Base-by-base conservation (phyloP, 2,113 vertebrate species). In the Lasiurus cinereus region DNA sequence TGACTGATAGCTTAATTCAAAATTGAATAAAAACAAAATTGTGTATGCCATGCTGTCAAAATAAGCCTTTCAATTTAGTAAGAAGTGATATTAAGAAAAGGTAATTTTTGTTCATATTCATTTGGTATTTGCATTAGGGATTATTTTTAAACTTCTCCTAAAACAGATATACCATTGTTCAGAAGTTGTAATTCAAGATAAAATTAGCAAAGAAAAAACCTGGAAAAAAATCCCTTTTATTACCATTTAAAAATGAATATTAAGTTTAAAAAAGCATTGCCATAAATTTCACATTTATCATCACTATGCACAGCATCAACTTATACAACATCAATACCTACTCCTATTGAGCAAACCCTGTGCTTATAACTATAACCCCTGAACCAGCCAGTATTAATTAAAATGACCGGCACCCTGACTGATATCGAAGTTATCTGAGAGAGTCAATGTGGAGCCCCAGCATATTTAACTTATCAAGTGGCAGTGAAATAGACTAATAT, bases 11-110 rank as follows among this genome's bases (percentile, higher is more conserved):
- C 48, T 74, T 72, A 91, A 97, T 93, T 97, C 90, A 97, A 97
- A 94, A 93, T 74, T 54, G 76, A 96, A 21, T 46, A 33, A 82
- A 95, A 96, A 94, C 83, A 91, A 93, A 82, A 88, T 33, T 96
- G 96, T 89, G 86, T 64, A 96, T 93, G 96, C 93, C 91, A 91
- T 0, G 62, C 91, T 98, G 94, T 97, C 97, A 97, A 92, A 98
- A 94, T 83, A 83, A 92, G 92, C 59, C 92, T 96, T 96, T 96
- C 87, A 89, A 87, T 91, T 76, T 3, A 39, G 90, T 97, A 98
- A 98, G 94, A 98, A 97, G 88, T 97, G 97, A 95, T 97, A 97
- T 98, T 98, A 98, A 97, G 96, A 96, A 98, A 98, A 98, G 95
- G 94, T 97, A 96, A 98, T 67, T 31, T 77, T 33, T 94, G 91